These are phyloP conservation scores for Daubentonia madagascariensis DNA, from an alignment of 2,113 vertebrate species.

Conservation along the genomic window DNA sequence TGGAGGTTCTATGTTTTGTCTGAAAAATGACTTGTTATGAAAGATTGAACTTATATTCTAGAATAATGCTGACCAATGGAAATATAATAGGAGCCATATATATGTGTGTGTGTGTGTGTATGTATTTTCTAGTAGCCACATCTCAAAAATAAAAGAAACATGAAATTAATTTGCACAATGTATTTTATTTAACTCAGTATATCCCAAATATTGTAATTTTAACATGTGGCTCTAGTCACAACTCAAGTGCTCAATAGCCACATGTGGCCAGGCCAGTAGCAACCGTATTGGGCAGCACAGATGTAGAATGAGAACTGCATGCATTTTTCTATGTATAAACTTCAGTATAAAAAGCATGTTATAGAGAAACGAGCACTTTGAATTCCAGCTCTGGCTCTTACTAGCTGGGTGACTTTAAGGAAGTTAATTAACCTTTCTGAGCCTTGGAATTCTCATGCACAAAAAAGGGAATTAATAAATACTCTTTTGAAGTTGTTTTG, in stretches of 20 bases:
- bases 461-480: not conserved
- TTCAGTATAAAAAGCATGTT: not conserved
- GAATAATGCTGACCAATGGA: not conserved
- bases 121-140: not conserved
- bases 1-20: not conserved
- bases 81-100: not conserved
- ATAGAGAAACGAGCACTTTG: not conserved
- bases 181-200: not conserved
- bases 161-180: not conserved
- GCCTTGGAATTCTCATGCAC: not conserved
- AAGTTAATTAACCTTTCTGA: not conserved
- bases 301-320: not conserved
- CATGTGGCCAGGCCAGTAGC: not conserved
- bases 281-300: not conserved
- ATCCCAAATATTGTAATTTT: not conserved
- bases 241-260: not conserved
- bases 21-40: not conserved
- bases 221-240: not conserved
- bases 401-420: not conserved
- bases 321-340: not conserved
- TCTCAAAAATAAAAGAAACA: not conserved
- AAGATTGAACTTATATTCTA: not conserved
- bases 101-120: not conserved
- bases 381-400: not conserved
- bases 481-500: not conserved